phyloP scores from a whole-genome alignment of 1,140 invertebrate genomes.

The Microplitis mediator region DNA sequence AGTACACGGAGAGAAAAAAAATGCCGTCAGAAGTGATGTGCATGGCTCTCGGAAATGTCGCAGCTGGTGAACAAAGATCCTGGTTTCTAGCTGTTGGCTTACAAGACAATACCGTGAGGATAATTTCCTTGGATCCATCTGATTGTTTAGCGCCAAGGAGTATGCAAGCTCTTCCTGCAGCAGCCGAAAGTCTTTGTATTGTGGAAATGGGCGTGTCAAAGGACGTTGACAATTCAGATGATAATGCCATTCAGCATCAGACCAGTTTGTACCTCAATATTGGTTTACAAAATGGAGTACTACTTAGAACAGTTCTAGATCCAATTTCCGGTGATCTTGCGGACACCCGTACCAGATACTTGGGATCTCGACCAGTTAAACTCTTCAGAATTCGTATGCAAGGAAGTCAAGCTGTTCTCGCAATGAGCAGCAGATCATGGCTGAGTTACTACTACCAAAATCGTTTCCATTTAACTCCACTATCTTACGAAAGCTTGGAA shows the following conservation, averaged over 20 bases:
- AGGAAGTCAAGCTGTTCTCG: constrained; percentile 93
- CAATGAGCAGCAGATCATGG: constrained; percentile 98
- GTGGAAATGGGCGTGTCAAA: constrained; percentile 79
- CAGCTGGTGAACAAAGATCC: constrained; percentile 91
- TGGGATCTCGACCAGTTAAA: constrained; percentile 94
- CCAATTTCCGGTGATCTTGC: constrained; percentile 95
- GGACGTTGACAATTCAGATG: constrained; percentile 66
- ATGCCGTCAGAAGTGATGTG: constrained; percentile 97
- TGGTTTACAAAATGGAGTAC: constrained; percentile 93
- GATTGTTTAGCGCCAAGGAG: constrained; percentile 92
- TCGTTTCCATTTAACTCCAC: constrained; percentile 91
- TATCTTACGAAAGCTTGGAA: constrained; percentile 96
- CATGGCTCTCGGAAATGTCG: constrained; percentile 96
- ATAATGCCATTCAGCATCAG: constrained; percentile 62
- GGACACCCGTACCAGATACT: constrained; percentile 94
- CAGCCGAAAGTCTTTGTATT: constrained; percentile 95
- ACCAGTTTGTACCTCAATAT: constrained; percentile 95
- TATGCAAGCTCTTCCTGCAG: constrained; percentile 96
- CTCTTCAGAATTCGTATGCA: constrained; percentile 95
- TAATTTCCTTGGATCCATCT: constrained; percentile 95
- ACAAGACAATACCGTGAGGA: constrained; percentile 95
- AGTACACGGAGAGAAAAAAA: constrained; percentile 96
- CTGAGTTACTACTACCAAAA: constrained; percentile 99
- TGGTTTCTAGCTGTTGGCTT: constrained; percentile 97
- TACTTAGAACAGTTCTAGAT: constrained; percentile 94